A percentile compares a stretch with the other conserved stretches of the same genome.
These are phyloP conservation scores for Zele albiditarsus DNA, from an alignment of 2,888 invertebrate species.

Conservation along the genomic window DNA sequence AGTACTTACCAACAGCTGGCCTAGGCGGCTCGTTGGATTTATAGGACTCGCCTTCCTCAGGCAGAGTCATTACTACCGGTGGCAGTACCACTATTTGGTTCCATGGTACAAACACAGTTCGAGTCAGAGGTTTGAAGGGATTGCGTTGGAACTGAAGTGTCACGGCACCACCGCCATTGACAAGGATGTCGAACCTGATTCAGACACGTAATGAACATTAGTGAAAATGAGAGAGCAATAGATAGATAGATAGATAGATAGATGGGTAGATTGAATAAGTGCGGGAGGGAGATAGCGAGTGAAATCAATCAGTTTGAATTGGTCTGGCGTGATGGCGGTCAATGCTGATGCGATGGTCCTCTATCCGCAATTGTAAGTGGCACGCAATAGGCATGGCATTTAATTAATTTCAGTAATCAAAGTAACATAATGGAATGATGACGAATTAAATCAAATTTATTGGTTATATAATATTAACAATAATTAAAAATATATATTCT, in stretches of 20 bases:
- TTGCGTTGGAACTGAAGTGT: conserved; percentile 96
- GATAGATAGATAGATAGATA: neutral
- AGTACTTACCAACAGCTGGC: conserved; percentile 69
- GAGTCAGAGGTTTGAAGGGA: conserved; percentile 91
- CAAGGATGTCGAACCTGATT: conserved; percentile 96
- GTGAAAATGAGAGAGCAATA: conserved; percentile 2
- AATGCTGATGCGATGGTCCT: conserved; percentile 5
- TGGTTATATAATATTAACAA: neutral
- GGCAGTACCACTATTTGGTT: conserved; percentile 96
- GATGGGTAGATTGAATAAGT: neutral
- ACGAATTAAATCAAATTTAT: neutral
- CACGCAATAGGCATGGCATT: neutral
- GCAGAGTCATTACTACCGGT: conserved; percentile 89
- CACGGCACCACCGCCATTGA: conserved; percentile 98
- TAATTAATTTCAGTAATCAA: conserved; percentile 4
- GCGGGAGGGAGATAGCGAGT: neutral
- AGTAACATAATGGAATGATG: neutral
- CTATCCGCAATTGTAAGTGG: neutral
- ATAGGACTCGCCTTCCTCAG: conserved; percentile 77
- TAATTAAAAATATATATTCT: neutral
- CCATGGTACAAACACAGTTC: conserved; percentile 96
- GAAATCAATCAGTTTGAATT: conserved; percentile 21
- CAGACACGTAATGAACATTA: conserved; percentile 35
- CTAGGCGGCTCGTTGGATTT: conserved; percentile 69
- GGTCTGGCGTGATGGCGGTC: neutral